Evolutionary conservation across 2,888 invertebrate genomes (phyloP), one percentile per base, ranked within the genome.

Genomic region (Idaea dimidiata): DNA sequence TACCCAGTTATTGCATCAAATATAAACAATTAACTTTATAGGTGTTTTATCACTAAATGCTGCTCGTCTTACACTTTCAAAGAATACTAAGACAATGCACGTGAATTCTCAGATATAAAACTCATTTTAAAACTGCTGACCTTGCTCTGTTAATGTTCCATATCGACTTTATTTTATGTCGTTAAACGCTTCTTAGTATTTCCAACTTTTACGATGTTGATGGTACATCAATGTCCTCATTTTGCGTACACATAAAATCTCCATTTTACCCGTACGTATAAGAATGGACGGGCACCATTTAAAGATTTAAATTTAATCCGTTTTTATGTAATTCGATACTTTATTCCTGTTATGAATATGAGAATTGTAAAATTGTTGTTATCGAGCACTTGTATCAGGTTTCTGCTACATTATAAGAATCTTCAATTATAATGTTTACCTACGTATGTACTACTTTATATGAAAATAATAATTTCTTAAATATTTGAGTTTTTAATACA

Each of bases 161-260:
- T 65, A 72, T 71, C 67, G 67, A 66, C 61, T 74, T 76, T 78
- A 74, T 79, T 77, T 71, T 65, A 65, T 68, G 63, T 73, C 77
- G 75, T 79, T 77, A 80, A 78, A 69, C 68, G 73, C 70, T 76
- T 74, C 72, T 62, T 65, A 66, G 74, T 72, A 75, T 76, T 66
- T 67, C 70, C 66, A 65, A 65, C 66, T 14, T 68, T 67, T 77
- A 78, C 74, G 75, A 71, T 63, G 61, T 65, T 66, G 59, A 58
- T 59, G 31, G 33, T 59, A 54, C 58, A 18, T 31, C 56, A 43
- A 43, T 14, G 43, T 57, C 14, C 57, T 31, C 63, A 63, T 63
- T 65, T 61, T 57, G 16, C 56, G 61, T 58, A 57, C 59, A 59
- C 54, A 64, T 62, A 58, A 64, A 62, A 66, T 59, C 17, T 62